Evolutionary conservation across 2,888 invertebrate species (phyloP), one percentile per base, ranked within the genome.

Genomic region (Hartigia nigra): DNA sequence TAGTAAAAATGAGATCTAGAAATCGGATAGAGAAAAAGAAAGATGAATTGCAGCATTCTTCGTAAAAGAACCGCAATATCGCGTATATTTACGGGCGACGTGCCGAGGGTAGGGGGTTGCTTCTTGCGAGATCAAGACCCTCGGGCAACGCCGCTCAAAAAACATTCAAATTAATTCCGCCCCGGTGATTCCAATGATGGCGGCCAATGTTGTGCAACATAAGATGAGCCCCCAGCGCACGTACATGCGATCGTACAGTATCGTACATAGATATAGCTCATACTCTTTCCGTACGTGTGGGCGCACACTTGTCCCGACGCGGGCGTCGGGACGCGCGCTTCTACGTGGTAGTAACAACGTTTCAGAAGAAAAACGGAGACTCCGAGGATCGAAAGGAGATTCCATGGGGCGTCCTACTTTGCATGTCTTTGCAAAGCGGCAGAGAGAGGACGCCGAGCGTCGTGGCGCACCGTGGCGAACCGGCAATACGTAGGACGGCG

Each of bases 121-220:
- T 83, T 86, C 84, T 86, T 86, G 82, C 84, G 85, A 86, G 87
- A 85, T 85, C 85, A 79, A 86, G 86, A 85, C 86, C 90, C 87
- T 87, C 88, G 85, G 88, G 88, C 82, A 79, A 81, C 80, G 76
- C 84, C 84, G 84, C 32, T 70, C 35, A 89, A 90, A 91, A 91
- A 91, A 91, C 90, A 91, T 90, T 91, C 89, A 88, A 89, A 89
- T 91, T 84, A 89, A 88, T 91, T 90, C 89, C 89, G 84, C 85
- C 83, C 85, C 87, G 88, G 83, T 88, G 86, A 84, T 74, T 87
- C 84, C 89, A 89, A 88, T 88, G 89, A 91, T 91, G 89, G 89
- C 88, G 88, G 88, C 87, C 88, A 87, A 89, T 90, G 88, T 88
- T 88, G 86, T 86, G 86, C 84, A 87, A 87, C 86, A 85, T 86